These are phyloP conservation scores for Salvator merianae DNA, from an alignment of 2,113 vertebrate genomes.

Conservation along the genomic window DNA sequence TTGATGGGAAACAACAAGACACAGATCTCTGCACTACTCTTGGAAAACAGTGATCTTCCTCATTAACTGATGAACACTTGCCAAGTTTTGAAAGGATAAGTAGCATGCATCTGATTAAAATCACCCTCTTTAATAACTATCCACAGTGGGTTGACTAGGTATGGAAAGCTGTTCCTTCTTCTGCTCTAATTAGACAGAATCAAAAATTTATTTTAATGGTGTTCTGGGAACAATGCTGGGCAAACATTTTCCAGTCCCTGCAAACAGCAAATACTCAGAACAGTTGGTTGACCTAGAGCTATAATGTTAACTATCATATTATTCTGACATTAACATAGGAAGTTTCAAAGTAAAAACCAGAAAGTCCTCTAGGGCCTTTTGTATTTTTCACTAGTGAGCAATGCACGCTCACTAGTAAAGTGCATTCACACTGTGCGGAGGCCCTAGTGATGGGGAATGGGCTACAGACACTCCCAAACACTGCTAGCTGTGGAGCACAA, in stretches of 20 bases:
- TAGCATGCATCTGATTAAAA: slow-evolving; percentile 34
- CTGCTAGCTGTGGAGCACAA: no score
- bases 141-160: slow-evolving; percentile 7
- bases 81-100: slow-evolving; percentile 36
- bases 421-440: no score
- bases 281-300: slow-evolving; percentile 20
- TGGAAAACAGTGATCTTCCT: slow-evolving; percentile 31
- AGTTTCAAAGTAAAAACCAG: not conserved
- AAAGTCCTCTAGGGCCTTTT: no score
- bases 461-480: no score
- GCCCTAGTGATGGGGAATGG: no score
- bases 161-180: slow-evolving; percentile 22
- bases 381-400: no score
- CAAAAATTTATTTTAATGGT: slow-evolving; percentile 10
- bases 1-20: slow-evolving; percentile 12
- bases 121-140: slow-evolving; percentile 38
- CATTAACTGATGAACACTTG: slow-evolving; percentile 45
- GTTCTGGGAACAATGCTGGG: slow-evolving; percentile 17
- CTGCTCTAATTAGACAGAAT: slow-evolving; percentile 24
- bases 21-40: not conserved
- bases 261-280: slow-evolving; percentile 35
- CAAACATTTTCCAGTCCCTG: slow-evolving; percentile 12
- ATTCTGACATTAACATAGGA: slow-evolving; percentile 9
- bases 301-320: not conserved
- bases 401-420: no score